Evolutionary conservation across 2,113 vertebrate species (phyloP).

Genomic region (Pongo pygmaeus): DNA sequence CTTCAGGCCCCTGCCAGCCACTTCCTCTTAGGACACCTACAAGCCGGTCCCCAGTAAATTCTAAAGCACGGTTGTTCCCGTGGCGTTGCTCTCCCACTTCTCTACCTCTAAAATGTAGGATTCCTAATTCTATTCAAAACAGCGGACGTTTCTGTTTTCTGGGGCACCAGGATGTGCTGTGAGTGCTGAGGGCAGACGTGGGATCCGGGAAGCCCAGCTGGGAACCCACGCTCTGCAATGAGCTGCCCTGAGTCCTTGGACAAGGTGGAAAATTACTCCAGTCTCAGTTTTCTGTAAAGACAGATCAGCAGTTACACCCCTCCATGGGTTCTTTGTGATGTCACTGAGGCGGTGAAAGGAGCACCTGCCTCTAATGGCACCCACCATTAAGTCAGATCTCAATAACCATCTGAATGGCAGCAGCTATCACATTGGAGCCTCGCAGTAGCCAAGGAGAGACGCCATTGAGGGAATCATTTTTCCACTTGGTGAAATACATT

Average conservation of each 20-base stretch:
- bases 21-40: neutral
- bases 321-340: neutral
- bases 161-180: neutral
- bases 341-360: neutral
- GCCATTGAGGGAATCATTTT: rapidly evolving
- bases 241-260: neutral
- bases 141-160: neutral
- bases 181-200: neutral
- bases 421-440: neutral
- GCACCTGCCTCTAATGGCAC: neutral
- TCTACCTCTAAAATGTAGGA: neutral
- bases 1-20: neutral
- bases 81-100: neutral
- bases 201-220: neutral
- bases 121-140: neutral
- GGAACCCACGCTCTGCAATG: neutral
- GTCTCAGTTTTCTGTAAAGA: neutral
- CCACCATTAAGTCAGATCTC: neutral
- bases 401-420: neutral
- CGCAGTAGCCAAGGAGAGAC: neutral
- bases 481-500: neutral
- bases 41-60: neutral
- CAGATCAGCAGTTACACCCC: neutral
- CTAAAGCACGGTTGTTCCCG: rapidly evolving
- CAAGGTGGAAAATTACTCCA: neutral